Evolutionary conservation across 2,888 invertebrate species (phyloP).

Genomic region (Machimus atricapillus): DNA sequence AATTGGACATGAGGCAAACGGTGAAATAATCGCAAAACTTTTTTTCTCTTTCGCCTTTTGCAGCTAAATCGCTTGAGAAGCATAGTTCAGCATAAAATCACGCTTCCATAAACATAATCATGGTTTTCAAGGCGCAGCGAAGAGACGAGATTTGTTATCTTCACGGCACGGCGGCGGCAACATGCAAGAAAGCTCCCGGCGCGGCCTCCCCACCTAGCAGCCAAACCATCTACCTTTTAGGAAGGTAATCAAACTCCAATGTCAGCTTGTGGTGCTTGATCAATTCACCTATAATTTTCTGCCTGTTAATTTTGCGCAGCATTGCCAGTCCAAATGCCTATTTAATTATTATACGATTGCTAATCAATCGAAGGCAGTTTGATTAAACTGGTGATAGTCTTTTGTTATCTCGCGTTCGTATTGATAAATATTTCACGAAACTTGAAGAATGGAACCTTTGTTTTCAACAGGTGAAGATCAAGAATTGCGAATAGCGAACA

Average conservation of each 20-base stretch:
- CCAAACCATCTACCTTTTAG: slow-evolving; percentile 4
- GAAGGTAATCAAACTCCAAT: slow-evolving; percentile 37
- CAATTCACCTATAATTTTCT: slow-evolving; percentile 21
- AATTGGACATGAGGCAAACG: not conserved
- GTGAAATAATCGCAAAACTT: not conserved
- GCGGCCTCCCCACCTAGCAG: not conserved
- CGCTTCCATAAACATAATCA: slow-evolving; percentile 10
- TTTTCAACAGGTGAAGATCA: not conserved
- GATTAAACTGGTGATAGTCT: not conserved
- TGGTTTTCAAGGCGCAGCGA: not conserved
- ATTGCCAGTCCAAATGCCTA: not conserved
- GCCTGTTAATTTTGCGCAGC: not conserved
- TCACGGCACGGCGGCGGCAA: not conserved
- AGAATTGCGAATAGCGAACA: not conserved
- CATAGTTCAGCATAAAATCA: slow-evolving; percentile 1
- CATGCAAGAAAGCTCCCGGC: not conserved
- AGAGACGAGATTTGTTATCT: not conserved
- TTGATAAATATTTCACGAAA: not conserved
- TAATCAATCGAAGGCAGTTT: not conserved
- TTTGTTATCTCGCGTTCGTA: not conserved
- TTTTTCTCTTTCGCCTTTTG: not conserved
- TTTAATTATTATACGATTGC: not conserved
- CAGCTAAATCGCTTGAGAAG: not conserved
- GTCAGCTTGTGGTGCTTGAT: slow-evolving; percentile 22
- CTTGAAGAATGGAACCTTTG: not conserved